These are phyloP conservation scores for Merops nubicus DNA, from an alignment of 2,113 vertebrate species.

Conservation along the genomic window DNA sequence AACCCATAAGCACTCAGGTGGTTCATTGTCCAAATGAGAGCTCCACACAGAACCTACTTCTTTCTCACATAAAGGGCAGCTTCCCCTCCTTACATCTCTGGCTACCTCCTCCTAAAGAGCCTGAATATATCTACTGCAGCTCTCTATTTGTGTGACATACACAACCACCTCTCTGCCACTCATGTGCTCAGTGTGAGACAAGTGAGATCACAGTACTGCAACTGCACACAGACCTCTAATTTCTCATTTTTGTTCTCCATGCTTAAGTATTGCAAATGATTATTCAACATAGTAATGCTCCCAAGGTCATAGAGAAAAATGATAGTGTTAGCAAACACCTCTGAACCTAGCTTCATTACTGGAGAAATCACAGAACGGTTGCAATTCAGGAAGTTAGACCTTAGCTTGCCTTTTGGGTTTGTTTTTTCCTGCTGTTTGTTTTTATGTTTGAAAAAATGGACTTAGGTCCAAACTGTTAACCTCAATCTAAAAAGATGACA, in stretches of 20 bases:
- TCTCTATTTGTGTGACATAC: neutral
- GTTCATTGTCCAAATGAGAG: neutral
- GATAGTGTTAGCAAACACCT: neutral
- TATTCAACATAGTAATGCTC: neutral
- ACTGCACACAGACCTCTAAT: neutral
- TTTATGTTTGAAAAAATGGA: neutral
- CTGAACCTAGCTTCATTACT: neutral
- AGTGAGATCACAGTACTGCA: neutral
- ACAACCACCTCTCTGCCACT: neutral
- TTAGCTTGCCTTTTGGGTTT: neutral
- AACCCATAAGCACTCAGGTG: neutral
- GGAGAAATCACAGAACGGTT: neutral
- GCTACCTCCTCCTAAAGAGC: neutral
- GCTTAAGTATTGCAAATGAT: neutral
- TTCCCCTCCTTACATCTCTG: neutral
- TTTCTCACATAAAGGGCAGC: neutral
- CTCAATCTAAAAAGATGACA: neutral
- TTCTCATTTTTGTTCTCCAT: neutral
- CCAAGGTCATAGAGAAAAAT: neutral
- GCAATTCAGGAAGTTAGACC: neutral
- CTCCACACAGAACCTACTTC: neutral
- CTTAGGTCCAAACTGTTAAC: neutral
- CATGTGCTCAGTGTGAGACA: neutral
- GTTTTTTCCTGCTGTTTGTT: neutral
- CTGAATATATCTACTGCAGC: neutral